Evolutionary conservation across 1,140 invertebrate species (phyloP).

Genomic region (Amphibalanus amphitrite): DNA sequence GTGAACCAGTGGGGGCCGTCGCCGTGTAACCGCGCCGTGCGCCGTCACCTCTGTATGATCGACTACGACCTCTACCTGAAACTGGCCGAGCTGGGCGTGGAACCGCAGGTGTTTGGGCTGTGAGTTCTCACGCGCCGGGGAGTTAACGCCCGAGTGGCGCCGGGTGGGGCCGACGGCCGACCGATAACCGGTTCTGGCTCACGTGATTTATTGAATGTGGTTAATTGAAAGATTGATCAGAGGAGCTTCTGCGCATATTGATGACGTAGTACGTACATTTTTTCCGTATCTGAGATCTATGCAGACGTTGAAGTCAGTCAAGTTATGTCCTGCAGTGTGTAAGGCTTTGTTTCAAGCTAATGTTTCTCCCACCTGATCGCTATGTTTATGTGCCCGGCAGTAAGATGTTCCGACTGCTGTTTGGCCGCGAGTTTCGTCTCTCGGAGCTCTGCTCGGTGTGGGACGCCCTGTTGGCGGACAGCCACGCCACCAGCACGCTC

Average conservation of each 20-base stretch:
- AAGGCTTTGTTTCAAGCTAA: no score
- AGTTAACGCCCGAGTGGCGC: no score
- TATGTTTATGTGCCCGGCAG: neutral
- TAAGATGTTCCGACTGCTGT: neutral
- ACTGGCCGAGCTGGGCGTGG: neutral
- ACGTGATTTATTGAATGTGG: no score
- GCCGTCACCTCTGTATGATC: neutral
- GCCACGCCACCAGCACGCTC: neutral
- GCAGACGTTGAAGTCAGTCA: no score
- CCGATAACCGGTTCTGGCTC: no score
- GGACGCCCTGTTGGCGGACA: neutral
- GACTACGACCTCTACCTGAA: neutral
- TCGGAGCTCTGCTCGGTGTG: neutral
- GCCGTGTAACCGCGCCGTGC: neutral
- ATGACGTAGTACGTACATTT: no score
- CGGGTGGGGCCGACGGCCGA: no score
- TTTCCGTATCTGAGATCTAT: no score
- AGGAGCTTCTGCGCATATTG: no score
- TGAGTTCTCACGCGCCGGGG: neutral
- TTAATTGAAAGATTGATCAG: no score
- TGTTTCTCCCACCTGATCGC: no score
- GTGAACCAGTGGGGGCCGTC: neutral
- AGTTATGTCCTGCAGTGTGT: no score
- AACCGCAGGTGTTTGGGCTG: neutral
- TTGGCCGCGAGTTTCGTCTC: neutral